Conservation (phyloP, 2,797 vertebrate genomes). For the Syngnathus rostellatus region DNA sequence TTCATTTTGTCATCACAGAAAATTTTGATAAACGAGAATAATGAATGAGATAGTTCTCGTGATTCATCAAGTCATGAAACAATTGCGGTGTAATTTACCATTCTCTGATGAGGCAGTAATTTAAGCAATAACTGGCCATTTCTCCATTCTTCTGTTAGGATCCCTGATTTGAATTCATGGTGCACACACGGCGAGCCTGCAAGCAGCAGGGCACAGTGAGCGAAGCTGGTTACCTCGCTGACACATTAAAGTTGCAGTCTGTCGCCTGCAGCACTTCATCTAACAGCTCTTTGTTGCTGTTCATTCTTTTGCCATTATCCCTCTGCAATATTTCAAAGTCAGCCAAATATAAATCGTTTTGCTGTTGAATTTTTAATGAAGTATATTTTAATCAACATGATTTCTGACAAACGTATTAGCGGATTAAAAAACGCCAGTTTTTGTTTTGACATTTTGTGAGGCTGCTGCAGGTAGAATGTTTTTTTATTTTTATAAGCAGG, state of each 20-base stretch:
- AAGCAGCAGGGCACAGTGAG: conserved; percentile 7
- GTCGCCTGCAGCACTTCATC: conserved; percentile 13
- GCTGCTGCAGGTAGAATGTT: not conserved
- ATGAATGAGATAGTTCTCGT: not conserved
- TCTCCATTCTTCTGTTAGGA: not conserved
- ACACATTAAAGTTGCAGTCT: conserved; percentile 11
- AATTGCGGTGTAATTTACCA: not conserved
- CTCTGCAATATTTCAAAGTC: conserved; percentile 9
- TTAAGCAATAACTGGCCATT: not conserved
- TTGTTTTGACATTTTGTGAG: not conserved
- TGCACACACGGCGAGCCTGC: conserved; percentile 3
- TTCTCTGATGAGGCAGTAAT: not conserved
- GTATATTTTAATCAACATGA: not conserved
- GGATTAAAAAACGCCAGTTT: not conserved
- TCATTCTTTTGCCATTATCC: conserved; percentile 10
- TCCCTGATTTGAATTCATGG: conserved; percentile 7
- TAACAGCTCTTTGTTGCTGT: conserved; percentile 4
- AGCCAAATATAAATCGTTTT: not conserved
- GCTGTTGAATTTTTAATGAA: conserved; percentile 1
- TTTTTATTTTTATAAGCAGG: not conserved
- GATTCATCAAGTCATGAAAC: not conserved
- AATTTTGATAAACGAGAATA: too few species aligned
- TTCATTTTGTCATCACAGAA: too few species aligned
- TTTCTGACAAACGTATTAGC: not conserved
- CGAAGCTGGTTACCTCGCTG: conserved; percentile 7